phyloP scores from a whole-genome alignment of 1,140 invertebrate genomes.

The Varroa destructor region DNA sequence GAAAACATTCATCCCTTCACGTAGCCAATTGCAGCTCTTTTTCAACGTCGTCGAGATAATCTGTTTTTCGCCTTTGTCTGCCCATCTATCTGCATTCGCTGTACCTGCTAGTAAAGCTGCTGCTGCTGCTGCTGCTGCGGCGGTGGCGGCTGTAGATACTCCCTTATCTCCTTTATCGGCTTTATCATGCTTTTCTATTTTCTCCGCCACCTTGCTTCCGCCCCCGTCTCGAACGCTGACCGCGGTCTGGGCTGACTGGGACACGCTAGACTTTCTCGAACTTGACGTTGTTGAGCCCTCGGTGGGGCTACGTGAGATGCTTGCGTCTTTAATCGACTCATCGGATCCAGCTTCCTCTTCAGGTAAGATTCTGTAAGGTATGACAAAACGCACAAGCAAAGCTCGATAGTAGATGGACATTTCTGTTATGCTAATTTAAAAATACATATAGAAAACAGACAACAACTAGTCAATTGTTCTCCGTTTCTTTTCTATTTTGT shows the following conservation, averaged over 20 bases:
- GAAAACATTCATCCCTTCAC: slow-evolving; percentile 36
- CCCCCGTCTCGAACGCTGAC: slow-evolving; percentile 29
- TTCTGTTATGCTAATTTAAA: too few species aligned
- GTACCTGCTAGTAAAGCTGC: slow-evolving; percentile 34
- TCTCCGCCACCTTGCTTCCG: too few species aligned
- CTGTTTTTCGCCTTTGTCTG: slow-evolving; percentile 21
- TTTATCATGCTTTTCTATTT: too few species aligned
- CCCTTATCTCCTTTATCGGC: too few species aligned
- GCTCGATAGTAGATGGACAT: too few species aligned
- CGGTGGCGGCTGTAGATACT: too few species aligned
- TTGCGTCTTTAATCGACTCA: slow-evolving; percentile 16
- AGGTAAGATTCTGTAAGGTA: neutral
- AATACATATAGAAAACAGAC: too few species aligned
- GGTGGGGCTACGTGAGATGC: slow-evolving; percentile 12
- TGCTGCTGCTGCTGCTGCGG: neutral
- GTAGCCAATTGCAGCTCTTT: slow-evolving; percentile 26
- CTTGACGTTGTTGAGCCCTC: slow-evolving; percentile 16
- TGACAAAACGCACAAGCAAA: neutral
- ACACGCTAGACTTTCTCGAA: slow-evolving; percentile 29
- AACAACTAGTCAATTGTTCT: too few species aligned
- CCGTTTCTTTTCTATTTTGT: too few species aligned
- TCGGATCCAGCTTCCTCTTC: slow-evolving; percentile 9
- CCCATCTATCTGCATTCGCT: slow-evolving; percentile 30
- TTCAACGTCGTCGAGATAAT: slow-evolving; percentile 23
- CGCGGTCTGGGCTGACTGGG: slow-evolving; percentile 28